These are phyloP conservation scores for Hypotaenidia okinawae DNA, from an alignment of 2,797 vertebrate species.

Conservation along the genomic window DNA sequence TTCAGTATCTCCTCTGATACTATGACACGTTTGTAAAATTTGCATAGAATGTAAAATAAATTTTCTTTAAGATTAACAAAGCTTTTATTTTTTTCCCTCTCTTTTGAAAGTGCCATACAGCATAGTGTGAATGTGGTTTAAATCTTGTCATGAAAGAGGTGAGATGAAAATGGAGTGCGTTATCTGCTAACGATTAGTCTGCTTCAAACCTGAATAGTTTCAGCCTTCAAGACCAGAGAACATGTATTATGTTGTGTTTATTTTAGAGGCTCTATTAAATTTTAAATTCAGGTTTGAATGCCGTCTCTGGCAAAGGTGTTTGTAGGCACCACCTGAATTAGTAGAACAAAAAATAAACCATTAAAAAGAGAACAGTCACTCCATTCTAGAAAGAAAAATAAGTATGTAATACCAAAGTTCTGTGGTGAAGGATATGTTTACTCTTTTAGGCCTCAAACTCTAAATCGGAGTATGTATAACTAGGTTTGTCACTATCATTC, in stretches of 20 bases:
- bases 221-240: background rate
- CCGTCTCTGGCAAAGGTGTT: background rate
- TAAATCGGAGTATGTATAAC: background rate
- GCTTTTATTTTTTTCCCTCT: background rate
- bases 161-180: background rate
- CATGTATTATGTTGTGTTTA: background rate
- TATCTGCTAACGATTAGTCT: background rate
- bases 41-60: slow-evolving; percentile 34
- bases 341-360: background rate
- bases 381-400: background rate
- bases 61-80: slow-evolving; percentile 4
- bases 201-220: background rate
- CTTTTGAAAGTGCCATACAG: background rate
- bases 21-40: slow-evolving; percentile 41
- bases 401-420: background rate
- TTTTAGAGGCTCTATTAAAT: background rate
- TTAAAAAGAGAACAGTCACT: background rate
- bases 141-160: background rate
- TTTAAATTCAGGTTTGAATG: background rate
- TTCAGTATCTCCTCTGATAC: slow-evolving; percentile 28
- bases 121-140: background rate
- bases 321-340: background rate
- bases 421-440: background rate
- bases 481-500: background rate
- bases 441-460: background rate